phyloP scores from a whole-genome alignment of 2,888 invertebrate species.

The Drosophila paranaensis region DNA sequence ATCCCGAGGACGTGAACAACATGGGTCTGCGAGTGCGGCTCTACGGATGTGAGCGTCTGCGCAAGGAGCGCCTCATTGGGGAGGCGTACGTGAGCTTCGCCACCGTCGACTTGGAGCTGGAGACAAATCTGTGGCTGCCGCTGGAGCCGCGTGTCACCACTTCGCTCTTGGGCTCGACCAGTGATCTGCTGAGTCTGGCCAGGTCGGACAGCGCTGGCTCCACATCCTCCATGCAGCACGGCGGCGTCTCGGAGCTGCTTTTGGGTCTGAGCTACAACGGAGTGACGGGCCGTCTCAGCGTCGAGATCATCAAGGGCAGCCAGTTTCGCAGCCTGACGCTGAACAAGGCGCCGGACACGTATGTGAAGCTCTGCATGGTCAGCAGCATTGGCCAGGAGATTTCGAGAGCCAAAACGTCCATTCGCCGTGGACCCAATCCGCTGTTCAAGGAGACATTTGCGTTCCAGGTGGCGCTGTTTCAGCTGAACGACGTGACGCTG shows the following conservation, averaged over 20 bases:
- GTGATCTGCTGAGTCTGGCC: constrained; percentile 91
- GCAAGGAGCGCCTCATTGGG: constrained; percentile 95
- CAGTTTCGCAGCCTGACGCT: constrained; percentile 91
- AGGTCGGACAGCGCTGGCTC: constrained; percentile 97
- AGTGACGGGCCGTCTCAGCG: constrained; percentile 95
- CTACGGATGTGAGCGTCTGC: constrained; percentile 96
- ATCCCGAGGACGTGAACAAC: constrained; percentile 97
- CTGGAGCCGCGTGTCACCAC: constrained; percentile 90
- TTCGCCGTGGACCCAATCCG: constrained; percentile 96
- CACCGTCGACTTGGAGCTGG: constrained; percentile 94
- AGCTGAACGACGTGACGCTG: constrained; percentile 96
- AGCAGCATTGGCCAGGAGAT: constrained; percentile 97
- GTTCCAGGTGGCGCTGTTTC: constrained; percentile 98
- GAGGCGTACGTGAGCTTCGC: constrained; percentile 96
- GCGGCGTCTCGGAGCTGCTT: constrained; percentile 95
- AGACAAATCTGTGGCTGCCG: constrained; percentile 95
- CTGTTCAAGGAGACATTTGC: constrained; percentile 98
- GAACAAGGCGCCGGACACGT: constrained; percentile 95
- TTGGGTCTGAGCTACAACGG: constrained; percentile 96
- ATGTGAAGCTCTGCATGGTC: constrained; percentile 95
- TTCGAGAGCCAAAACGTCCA: constrained; percentile 96
- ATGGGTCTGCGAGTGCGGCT: constrained; percentile 95
- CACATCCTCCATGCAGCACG: constrained; percentile 95
- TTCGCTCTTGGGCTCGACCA: constrained; percentile 86
- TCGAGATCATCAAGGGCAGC: constrained; percentile 91